Conservation (phyloP, 1,140 invertebrate genomes). For the Gryon sp. region DNA sequence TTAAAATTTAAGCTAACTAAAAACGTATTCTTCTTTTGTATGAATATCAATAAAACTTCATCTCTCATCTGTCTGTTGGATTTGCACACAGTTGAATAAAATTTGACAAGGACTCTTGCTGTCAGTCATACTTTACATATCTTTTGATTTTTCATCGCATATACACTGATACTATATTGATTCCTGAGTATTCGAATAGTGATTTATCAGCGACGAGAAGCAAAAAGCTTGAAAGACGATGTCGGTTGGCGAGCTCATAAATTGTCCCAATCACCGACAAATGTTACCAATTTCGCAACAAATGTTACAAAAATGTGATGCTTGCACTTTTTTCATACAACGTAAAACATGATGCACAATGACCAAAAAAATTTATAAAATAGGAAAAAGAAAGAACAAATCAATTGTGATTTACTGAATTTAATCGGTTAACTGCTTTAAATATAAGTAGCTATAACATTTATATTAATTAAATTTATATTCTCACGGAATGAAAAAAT, state of each 20-base stretch:
- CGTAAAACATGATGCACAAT: constrained; percentile 23
- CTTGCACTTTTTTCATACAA: constrained; percentile 46
- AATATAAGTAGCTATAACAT: too few species aligned
- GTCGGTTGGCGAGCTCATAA: constrained; percentile 66
- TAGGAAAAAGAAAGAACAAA: constrained; percentile 2
- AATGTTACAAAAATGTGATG: constrained; percentile 56
- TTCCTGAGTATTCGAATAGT: constrained; percentile 66
- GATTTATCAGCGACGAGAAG: constrained; percentile 70
- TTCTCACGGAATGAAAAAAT: too few species aligned
- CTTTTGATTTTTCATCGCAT: constrained; percentile 57
- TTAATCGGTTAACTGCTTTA: too few species aligned
- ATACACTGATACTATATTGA: constrained; percentile 74
- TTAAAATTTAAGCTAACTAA: constrained; percentile 7
- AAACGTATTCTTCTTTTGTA: constrained; percentile 12
- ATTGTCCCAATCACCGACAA: constrained; percentile 75
- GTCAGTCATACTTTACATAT: constrained; percentile 51
- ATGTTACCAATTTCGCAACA: constrained; percentile 71
- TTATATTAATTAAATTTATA: too few species aligned
- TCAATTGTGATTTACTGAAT: background rate
- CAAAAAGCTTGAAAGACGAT: constrained; percentile 63
- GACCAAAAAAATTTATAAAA: too few species aligned
- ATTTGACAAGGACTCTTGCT: constrained; percentile 22
- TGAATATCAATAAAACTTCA: constrained; percentile 32
- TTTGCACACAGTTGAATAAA: constrained; percentile 10
- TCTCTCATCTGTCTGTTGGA: background rate